Evolutionary conservation across 2,113 vertebrate species (phyloP).

Genomic region (Lepus americanus): DNA sequence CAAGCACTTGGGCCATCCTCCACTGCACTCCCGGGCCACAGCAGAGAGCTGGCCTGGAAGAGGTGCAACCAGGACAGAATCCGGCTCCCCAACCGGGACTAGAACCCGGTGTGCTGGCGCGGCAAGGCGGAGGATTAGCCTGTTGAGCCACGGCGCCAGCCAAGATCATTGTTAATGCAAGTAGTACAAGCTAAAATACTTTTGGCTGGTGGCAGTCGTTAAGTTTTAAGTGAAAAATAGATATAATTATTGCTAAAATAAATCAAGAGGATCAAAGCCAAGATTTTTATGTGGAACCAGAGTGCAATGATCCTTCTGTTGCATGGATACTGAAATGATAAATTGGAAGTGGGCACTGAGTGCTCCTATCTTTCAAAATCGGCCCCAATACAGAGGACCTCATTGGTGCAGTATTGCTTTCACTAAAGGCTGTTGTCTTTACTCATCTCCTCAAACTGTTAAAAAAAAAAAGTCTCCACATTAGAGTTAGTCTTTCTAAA

Average conservation of each 20-base stretch:
- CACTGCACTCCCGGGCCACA: too few species aligned
- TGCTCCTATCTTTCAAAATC: accelerated
- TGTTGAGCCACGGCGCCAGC: too few species aligned
- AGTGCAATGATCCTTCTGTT: too few species aligned
- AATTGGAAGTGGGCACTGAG: too few species aligned
- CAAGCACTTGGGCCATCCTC: too few species aligned
- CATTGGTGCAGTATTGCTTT: neutral
- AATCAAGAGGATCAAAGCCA: neutral
- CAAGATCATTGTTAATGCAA: neutral
- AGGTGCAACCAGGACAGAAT: too few species aligned
- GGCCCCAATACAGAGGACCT: neutral
- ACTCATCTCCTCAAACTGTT: neutral
- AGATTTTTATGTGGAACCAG: neutral
- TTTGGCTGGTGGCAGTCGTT: neutral
- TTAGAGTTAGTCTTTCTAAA: neutral
- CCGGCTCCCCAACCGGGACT: too few species aligned
- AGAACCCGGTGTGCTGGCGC: too few species aligned
- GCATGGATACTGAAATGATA: accelerated
- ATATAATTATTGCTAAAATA: neutral
- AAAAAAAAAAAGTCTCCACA: neutral
- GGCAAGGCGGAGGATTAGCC: too few species aligned
- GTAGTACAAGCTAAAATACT: neutral
- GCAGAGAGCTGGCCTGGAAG: too few species aligned
- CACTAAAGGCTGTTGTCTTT: neutral
- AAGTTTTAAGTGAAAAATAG: neutral